Evolutionary conservation across 2,113 vertebrate genomes (phyloP).

Genomic region (Callorhinus ursinus): DNA sequence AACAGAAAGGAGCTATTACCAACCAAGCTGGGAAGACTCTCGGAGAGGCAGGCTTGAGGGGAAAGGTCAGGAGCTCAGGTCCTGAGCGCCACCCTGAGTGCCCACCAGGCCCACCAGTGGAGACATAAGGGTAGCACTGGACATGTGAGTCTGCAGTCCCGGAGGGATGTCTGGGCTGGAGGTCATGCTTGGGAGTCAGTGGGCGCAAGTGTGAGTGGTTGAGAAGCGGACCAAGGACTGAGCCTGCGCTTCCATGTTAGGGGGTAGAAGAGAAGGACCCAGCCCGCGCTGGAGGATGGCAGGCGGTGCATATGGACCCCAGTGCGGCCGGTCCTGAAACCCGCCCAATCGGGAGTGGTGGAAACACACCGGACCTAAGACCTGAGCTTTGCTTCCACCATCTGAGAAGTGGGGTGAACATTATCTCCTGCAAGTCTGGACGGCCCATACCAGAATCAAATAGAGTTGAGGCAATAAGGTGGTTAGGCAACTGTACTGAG

Average conservation of each 20-base stretch:
- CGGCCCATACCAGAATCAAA: background rate
- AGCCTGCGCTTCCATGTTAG: background rate
- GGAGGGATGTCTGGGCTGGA: background rate
- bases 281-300: background rate
- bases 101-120: background rate
- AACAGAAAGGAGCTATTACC: background rate
- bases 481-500: fast-evolving
- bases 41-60: background rate
- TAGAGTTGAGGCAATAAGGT: background rate
- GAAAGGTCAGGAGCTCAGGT: background rate
- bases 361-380: background rate
- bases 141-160: background rate
- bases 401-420: background rate
- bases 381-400: background rate
- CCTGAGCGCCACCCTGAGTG: fast-evolving
- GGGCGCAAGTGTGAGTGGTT: background rate
- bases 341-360: background rate
- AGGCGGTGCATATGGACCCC: too few species aligned
- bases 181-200: background rate
- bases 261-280: background rate
- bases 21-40: background rate
- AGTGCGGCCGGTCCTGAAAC: background rate
- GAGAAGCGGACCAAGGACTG: background rate
- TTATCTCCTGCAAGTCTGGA: background rate
- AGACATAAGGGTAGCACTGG: background rate